These are phyloP conservation scores for Drosophila demipolita DNA, from an alignment of 2,888 invertebrate genomes.

Conservation along the genomic window DNA sequence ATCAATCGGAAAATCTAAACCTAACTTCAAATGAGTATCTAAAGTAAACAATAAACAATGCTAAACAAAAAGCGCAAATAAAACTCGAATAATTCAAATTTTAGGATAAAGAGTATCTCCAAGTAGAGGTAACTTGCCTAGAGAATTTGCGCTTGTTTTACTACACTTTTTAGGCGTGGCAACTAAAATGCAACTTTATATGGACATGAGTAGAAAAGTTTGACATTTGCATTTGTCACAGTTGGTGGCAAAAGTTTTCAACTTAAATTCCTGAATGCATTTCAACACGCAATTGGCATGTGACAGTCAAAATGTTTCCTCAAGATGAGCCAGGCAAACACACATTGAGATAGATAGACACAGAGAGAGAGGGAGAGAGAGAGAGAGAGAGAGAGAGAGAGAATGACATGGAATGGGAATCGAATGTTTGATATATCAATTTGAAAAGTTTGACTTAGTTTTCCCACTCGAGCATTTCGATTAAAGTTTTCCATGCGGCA, in stretches of 20 bases:
- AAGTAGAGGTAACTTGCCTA: neutral
- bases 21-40: too few relatives aligned
- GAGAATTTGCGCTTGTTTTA: conserved; percentile 33
- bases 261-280: conserved; percentile 79
- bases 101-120: neutral
- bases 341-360: conserved; percentile 8
- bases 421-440: conserved; percentile 81
- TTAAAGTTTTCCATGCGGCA: conserved; percentile 77
- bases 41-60: too few relatives aligned
- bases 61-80: too few relatives aligned
- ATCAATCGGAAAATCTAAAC: too few relatives aligned
- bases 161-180: conserved; percentile 32
- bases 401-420: conserved; percentile 50
- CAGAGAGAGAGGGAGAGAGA: neutral
- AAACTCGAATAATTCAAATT: neutral
- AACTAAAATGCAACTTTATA: conserved; percentile 28
- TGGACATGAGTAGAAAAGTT: conserved; percentile 49
- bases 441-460: conserved; percentile 80
- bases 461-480: conserved; percentile 67
- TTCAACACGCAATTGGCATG: conserved; percentile 76
- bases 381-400: neutral
- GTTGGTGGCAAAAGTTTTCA: conserved; percentile 70
- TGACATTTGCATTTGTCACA: conserved; percentile 79
- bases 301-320: conserved; percentile 75
- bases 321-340: conserved; percentile 40